These are phyloP conservation scores for Phrynocephalus versicolor DNA, from an alignment of 2,113 vertebrate genomes.

Conservation along the genomic window DNA sequence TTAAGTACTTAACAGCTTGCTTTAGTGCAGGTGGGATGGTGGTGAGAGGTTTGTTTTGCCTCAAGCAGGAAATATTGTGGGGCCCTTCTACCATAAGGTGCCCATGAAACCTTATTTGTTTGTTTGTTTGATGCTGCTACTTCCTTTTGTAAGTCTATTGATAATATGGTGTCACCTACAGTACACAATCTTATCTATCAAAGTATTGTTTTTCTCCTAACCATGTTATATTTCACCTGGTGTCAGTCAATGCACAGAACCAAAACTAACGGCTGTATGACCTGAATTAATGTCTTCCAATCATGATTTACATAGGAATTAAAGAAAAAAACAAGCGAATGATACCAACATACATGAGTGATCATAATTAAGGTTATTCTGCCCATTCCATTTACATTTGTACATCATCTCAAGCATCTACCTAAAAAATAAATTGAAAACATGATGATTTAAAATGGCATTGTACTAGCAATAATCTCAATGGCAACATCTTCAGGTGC, in stretches of 20 bases:
- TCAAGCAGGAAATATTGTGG: no score
- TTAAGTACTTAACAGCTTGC: not conserved
- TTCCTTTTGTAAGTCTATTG: no score
- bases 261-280: not conserved
- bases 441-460: not conserved
- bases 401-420: not conserved
- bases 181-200: no score
- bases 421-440: not conserved
- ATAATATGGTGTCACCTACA: no score
- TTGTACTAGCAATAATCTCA: not conserved
- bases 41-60: no score
- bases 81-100: no score
- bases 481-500: not conserved
- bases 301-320: slow-evolving; percentile 2
- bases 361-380: not conserved
- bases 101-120: no score
- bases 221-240: not conserved
- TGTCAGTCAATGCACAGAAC: not conserved
- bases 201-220: no score
- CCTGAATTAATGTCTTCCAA: not conserved
- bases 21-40: no score
- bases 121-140: no score
- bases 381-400: not conserved
- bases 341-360: not conserved
- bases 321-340: not conserved